Conservation (phyloP, 2,888 invertebrate species). For the Hylaea fasciaria region DNA sequence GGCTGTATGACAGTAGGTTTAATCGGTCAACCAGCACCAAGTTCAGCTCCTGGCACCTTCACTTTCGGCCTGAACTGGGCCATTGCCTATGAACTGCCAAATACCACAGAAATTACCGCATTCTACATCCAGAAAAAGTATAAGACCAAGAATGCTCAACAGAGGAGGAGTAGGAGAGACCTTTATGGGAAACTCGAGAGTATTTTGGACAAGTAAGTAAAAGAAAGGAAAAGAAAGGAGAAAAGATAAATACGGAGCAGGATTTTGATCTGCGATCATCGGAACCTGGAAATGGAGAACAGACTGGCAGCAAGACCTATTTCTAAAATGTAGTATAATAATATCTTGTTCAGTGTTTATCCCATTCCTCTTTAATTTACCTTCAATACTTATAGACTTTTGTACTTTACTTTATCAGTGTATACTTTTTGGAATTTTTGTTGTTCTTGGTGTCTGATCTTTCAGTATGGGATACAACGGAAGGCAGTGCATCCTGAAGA, state of each 20-base stretch:
- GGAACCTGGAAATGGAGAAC: too few relatives aligned
- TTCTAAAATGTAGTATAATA: too few relatives aligned
- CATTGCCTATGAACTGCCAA: constrained; percentile 87
- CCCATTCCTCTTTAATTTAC: too few relatives aligned
- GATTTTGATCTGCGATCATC: too few relatives aligned
- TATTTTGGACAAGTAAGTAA: constrained; percentile 88
- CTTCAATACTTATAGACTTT: too few relatives aligned
- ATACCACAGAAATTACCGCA: constrained; percentile 76
- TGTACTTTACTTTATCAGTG: too few relatives aligned
- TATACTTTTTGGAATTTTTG: too few relatives aligned
- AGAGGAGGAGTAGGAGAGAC: constrained; percentile 87
- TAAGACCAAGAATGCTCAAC: constrained; percentile 69
- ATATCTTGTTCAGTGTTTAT: too few relatives aligned
- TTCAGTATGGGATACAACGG: constrained; percentile 89
- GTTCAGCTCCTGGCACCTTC: constrained; percentile 80
- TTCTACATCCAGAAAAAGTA: constrained; percentile 61
- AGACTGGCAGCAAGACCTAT: too few relatives aligned
- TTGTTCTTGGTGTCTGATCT: too few relatives aligned
- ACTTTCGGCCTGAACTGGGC: constrained; percentile 89
- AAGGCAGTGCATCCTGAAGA: constrained; percentile 86
- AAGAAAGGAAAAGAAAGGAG: too few relatives aligned
- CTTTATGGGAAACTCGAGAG: constrained; percentile 88
- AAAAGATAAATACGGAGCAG: too few relatives aligned
- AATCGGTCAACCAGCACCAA: constrained; percentile 82
- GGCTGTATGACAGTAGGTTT: constrained; percentile 86